Conservation (phyloP, 2,888 invertebrate species). For the Hoplodrina blanda region DNA sequence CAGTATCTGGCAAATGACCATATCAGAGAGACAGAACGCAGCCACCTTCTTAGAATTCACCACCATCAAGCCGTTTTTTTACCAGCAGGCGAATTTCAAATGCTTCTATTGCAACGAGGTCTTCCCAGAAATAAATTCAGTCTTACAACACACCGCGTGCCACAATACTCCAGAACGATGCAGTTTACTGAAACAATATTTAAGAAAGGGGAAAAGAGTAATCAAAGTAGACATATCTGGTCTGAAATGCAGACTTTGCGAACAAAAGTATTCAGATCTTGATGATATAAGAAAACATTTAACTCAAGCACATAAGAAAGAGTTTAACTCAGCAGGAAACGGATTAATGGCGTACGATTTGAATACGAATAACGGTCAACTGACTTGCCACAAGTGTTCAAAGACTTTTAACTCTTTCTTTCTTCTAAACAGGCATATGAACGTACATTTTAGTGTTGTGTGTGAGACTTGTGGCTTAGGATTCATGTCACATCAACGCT, state of each 20-base stretch:
- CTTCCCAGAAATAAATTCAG: slow-evolving; percentile 82
- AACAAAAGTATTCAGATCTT: slow-evolving; percentile 80
- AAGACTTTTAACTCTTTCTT: slow-evolving; percentile 86
- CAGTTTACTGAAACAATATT: slow-evolving; percentile 78
- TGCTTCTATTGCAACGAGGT: slow-evolving; percentile 86
- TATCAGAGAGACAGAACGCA: slow-evolving; percentile 85
- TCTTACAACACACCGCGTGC: slow-evolving; percentile 76
- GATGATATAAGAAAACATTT: slow-evolving; percentile 84
- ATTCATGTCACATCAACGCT: slow-evolving; percentile 84
- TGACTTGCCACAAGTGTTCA: slow-evolving; percentile 82
- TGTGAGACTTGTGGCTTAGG: slow-evolving; percentile 87
- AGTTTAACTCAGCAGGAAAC: slow-evolving; percentile 85
- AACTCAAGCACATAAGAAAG: slow-evolving; percentile 76
- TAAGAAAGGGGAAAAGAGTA: slow-evolving; percentile 84
- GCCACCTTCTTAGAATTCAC: slow-evolving; percentile 84
- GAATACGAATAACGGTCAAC: slow-evolving; percentile 74
- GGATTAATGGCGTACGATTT: slow-evolving; percentile 86
- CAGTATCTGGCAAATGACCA: slow-evolving; percentile 88
- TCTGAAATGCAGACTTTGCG: slow-evolving; percentile 83
- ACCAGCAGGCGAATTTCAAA: slow-evolving; percentile 86
- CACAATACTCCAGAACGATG: slow-evolving; percentile 79
- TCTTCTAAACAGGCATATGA: slow-evolving; percentile 85
- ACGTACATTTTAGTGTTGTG: slow-evolving; percentile 85
- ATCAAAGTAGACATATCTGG: slow-evolving; percentile 87
- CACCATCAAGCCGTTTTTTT: slow-evolving; percentile 84